Conservation (phyloP, 1,140 invertebrate species). For the Pseudomyrmex concolor region DNA sequence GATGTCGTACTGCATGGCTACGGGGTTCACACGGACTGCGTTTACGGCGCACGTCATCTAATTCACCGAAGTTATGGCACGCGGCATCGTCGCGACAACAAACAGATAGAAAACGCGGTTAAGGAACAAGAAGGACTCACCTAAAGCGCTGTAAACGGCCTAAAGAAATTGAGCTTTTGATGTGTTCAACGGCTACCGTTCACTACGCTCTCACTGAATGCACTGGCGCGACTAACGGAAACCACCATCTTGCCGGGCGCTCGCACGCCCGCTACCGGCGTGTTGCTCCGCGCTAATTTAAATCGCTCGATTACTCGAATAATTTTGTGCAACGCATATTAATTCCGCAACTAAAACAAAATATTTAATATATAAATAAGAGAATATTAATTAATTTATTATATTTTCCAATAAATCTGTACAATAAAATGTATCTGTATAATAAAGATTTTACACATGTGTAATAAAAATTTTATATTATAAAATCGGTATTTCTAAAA, state of each 20-base stretch:
- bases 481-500: too few relatives aligned
- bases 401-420: too few relatives aligned
- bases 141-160: slow-evolving; percentile 82
- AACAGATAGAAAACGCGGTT: neutral
- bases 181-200: slow-evolving; percentile 83
- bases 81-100: neutral
- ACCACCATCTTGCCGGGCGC: slow-evolving; percentile 77
- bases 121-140: slow-evolving; percentile 73
- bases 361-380: neutral
- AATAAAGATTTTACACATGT: too few relatives aligned
- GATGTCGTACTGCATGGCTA: slow-evolving; percentile 69
- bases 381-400: too few relatives aligned
- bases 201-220: slow-evolving; percentile 83
- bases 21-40: slow-evolving; percentile 75
- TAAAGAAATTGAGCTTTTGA: slow-evolving; percentile 82
- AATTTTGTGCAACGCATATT: neutral
- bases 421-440: too few relatives aligned
- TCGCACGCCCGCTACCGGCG: slow-evolving; percentile 49
- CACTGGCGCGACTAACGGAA: slow-evolving; percentile 83
- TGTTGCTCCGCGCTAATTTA: slow-evolving; percentile 8
- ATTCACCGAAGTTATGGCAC: slow-evolving; percentile 20
- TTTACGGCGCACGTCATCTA: slow-evolving; percentile 57
- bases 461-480: too few relatives aligned
- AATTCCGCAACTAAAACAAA: neutral
- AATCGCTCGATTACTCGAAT: neutral